Conservation (phyloP, 2,113 vertebrate species). For the Dicrurus megarhynchus region DNA sequence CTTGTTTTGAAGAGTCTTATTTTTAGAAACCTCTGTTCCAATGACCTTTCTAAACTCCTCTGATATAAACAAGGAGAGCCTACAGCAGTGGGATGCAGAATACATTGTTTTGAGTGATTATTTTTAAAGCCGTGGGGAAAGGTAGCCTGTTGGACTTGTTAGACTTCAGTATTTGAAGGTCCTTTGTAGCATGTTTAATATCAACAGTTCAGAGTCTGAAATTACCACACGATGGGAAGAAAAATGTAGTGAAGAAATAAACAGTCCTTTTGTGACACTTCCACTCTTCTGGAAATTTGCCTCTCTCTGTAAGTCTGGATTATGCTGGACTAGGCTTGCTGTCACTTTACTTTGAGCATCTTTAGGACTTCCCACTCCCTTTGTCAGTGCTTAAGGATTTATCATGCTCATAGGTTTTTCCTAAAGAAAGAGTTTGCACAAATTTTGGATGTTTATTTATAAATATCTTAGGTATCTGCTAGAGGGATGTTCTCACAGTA, state of each 20-base stretch:
- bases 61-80: conserved; percentile 48
- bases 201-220: not conserved
- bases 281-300: not conserved
- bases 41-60: conserved; percentile 52
- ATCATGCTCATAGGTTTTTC: not conserved
- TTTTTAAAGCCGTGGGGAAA: conserved; percentile 32
- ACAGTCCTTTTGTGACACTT: not conserved
- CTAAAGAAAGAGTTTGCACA: not conserved
- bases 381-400: not conserved
- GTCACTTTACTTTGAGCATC: not conserved
- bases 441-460: not conserved
- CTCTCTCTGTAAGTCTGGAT: not conserved
- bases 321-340: not conserved
- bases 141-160: conserved; percentile 11
- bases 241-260: not conserved
- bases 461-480: not conserved
- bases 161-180: not conserved
- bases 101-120: conserved; percentile 45
- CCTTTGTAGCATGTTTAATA: not conserved
- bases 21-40: conserved; percentile 59
- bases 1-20: conserved; percentile 63
- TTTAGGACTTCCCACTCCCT: not conserved
- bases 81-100: conserved; percentile 34
- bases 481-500: not conserved
- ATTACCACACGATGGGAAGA: not conserved